Evolutionary conservation across 1,140 invertebrate species (phyloP).

Genomic region (Chironomus tepperi): DNA sequence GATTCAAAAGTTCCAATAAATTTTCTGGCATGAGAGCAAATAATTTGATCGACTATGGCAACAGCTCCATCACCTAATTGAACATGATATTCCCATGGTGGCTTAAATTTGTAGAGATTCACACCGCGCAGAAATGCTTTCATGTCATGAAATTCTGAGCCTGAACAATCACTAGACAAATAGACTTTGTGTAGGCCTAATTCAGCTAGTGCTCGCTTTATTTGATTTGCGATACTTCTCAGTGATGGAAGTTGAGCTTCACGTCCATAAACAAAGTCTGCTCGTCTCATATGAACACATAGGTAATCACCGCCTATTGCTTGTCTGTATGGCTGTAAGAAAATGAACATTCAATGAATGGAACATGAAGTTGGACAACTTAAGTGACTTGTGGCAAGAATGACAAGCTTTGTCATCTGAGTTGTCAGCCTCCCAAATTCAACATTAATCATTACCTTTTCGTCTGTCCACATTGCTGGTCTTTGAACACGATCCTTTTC

Average conservation of each 20-base stretch:
- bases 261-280: conserved; percentile 66
- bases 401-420: background rate
- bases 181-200: conserved; percentile 58
- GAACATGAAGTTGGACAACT: background rate
- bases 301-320: conserved; percentile 68
- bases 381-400: background rate
- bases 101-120: conserved; percentile 33
- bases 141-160: conserved; percentile 33
- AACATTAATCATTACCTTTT: conserved; percentile 28
- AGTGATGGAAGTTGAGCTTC: conserved; percentile 58
- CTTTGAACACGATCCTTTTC: conserved; percentile 38
- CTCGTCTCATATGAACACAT: conserved; percentile 67
- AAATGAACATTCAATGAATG: background rate
- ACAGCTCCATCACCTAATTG: conserved; percentile 74
- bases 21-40: conserved; percentile 78
- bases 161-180: conserved; percentile 67
- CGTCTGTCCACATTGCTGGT: conserved; percentile 35
- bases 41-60: conserved; percentile 94
- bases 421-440: background rate
- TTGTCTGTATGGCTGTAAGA: conserved; percentile 35
- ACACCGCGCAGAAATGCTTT: conserved; percentile 34
- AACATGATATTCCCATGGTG: conserved; percentile 34
- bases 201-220: conserved; percentile 50
- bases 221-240: conserved; percentile 58
- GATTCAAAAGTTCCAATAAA: conserved; percentile 91